Evolutionary conservation across 1,140 invertebrate genomes (phyloP), one percentile per base, ranked within the genome.

Genomic region (Leptinotarsa lineolata): DNA sequence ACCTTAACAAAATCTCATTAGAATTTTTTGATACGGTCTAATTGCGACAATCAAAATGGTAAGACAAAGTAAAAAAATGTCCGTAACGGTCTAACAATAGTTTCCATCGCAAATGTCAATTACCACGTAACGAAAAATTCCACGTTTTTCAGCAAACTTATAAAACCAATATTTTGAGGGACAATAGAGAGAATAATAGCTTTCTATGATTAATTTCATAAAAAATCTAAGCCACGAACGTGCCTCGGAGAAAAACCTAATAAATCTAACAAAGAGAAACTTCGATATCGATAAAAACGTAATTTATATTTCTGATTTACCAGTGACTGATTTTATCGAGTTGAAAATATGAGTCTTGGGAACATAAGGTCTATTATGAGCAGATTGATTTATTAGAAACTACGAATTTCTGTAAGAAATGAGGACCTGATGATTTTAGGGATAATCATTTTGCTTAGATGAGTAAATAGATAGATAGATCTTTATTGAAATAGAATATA

Each of bases 241-340:
- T 54, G 48, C 48, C n/a, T 54, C 4, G 15, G 15, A 54, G 48
- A n/a, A 54, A 54, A 54, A 54, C 48, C 48, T 54, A 54, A 54
- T 54, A 54, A 54, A 54, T 54, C 16, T 18, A 54, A 54, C 48
- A 54, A 54, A 54, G 48, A 54, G 48, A 54, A 54, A 54, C 48
- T 54, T 18, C 30, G 30, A 18, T 54, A 4, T 18, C 48, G 16
- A 54, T 54, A 54, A 54, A 54, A 54, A 54, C 16, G 15, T 54
- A 54, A 54, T 54, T 54, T 54, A 54, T 54, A 54, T 54, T 54
- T 54, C 48, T 54, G 48, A 54, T 54, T 54, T 54, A 18, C 48
- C n/a, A 18, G 15, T 54, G 48, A 54, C 15, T 54, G 16, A 54
- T 54, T 54, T 54, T 54, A 54, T 54, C 15, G 16, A 54, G 48